These are phyloP conservation scores for Dendroctonus ponderosae DNA, from an alignment of 1,140 invertebrate species.

Conservation along the genomic window DNA sequence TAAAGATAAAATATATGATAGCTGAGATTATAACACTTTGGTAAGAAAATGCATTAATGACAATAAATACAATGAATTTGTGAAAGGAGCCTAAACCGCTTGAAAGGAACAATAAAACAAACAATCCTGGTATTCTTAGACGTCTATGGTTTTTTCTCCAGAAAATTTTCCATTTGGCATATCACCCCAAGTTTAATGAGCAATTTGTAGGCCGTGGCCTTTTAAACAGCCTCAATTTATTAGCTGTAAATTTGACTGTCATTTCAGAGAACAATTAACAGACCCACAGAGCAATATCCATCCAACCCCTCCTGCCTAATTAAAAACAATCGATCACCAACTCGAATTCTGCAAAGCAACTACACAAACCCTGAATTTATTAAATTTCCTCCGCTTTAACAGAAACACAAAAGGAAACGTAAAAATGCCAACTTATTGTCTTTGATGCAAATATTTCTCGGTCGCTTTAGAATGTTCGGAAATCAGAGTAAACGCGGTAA, in stretches of 20 bases:
- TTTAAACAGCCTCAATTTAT: conserved; percentile 26
- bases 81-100: background rate
- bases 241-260: conserved; percentile 28
- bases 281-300: conserved; percentile 23
- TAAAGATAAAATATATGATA: no score
- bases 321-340: conserved; percentile 26
- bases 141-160: background rate
- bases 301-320: conserved; percentile 16
- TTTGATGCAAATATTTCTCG: no score
- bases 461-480: no score
- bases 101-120: background rate
- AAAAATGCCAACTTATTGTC: no score
- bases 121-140: no score
- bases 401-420: no score
- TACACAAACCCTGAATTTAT: conserved; percentile 14
- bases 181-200: background rate
- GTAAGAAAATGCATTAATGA: background rate
- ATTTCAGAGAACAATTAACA: conserved; percentile 27
- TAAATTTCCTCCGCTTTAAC: background rate
- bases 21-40: background rate
- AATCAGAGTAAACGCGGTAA: no score
- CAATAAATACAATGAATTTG: background rate
- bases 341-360: conserved; percentile 14
- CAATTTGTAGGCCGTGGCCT: conserved; percentile 11
- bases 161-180: background rate